Evolutionary conservation across 2,113 vertebrate species (phyloP), one percentile per base, ranked within the genome.

Genomic region (Ancistrus triradiatus): DNA sequence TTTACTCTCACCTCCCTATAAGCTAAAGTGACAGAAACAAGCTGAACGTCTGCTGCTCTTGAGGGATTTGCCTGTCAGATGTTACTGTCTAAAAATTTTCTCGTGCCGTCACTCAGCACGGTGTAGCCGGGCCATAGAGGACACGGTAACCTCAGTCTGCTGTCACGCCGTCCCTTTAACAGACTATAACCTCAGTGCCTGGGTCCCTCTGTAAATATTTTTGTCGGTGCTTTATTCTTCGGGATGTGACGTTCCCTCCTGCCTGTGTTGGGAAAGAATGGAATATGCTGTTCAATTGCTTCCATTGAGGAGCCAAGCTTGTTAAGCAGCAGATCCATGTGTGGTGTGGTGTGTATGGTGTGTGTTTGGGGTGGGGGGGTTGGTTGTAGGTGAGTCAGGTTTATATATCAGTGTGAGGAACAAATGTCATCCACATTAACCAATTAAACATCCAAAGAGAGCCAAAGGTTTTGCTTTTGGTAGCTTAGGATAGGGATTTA

Each of bases 101-200:
- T 35, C 50, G 8, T 53, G 15, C 50, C 31, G 50, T 53, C 40
- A 59, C 55, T 57, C 37, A 57, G 13, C 55, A 40, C 6, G 1
- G 10, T 9, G 7, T 1, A 3, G n/a, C 24, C 18, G 8, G 58
- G 35, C 14, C 4, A 14, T 14, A n/a, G 13, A 53, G 31, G 17
- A 63, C 24, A 42, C 21, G 1, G n/a, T 50, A 46, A 62, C 31
- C 31, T 4, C 15, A 38, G 6, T 17, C 22, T 25, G 17, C 17
- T 3, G 11, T 47, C 19, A 60, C 7, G 22, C 13, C 6, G 9
- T 13, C 18, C 13, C 22, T 43, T 52, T 50, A 9, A 15, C 18
- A 38, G 6, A 38, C 19, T 24, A 1, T 42, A 42, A 43, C 17
- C 47, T 57, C 14, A 14, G 17, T 55, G 4, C 4, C 40, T 33